Base-by-base conservation (phyloP, 1,140 invertebrate genomes). In the Zaprionus inermis region DNA sequence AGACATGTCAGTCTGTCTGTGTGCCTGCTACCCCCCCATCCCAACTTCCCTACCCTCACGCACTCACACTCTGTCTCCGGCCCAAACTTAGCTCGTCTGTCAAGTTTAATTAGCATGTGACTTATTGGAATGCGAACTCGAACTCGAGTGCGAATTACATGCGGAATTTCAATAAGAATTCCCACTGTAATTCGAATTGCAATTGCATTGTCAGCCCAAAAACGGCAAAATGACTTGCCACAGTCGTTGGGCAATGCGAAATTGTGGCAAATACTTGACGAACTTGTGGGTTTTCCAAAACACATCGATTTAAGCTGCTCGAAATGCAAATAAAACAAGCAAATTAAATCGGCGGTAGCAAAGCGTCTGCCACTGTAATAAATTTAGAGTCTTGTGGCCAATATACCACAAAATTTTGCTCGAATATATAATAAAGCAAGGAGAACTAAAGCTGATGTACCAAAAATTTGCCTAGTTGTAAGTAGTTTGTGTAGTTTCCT, bases 31-130 rank as follows among this genome's bases (percentile, higher is more conserved):
- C n/a, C n/a, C n/a, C n/a, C n/a, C n/a, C n/a, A n/a, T 5, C 24
- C 24, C 3, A 0, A 28, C 24, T 28, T 28, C 41, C 5, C 24
- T n/a, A 11, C 3, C 5, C 41, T 16, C 20, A 36, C 12, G 9
- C 24, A 14, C 20, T 44, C 12, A 11, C 24, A 14, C 16, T 22
- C 51, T 6, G 18, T 34, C 22, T 5, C 44, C 11, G 41, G 12
- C 64, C 51, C 41, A 67, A n/a, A 67, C 49, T 65, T n/a, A n/a
- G n/a, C 46, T 14, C 61, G 16, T 22, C 38, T 56, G 74, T 34
- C 65, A 69, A 70, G 46, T 71, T 79, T 78, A 78, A 78, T 78
- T 77, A 70, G 56, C 63, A 57, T 60, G 60, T 38, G 61, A 61
- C 75, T 58, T 74, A 78, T 66, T 64, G 57, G 56, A 52, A 57